Percentiles rank a stretch among this genome's conserved stretches.
These are phyloP conservation scores for Podarcis lilfordi DNA, from an alignment of 2,797 vertebrate genomes.

Conservation along the genomic window DNA sequence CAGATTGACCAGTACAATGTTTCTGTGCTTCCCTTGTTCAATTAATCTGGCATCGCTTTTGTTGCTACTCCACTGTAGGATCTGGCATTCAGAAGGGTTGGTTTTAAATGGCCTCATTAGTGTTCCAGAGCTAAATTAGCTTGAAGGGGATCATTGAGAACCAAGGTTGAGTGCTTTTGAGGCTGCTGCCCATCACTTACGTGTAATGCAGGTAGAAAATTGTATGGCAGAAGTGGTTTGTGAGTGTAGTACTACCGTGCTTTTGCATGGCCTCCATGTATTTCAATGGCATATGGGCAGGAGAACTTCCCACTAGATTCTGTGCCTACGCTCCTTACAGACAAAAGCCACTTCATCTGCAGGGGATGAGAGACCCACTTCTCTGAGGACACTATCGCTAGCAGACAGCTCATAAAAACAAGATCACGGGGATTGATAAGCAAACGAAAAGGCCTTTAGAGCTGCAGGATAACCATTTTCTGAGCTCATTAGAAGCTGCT, in stretches of 20 bases:
- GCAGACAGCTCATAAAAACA: neutral
- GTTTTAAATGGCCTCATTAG: neutral
- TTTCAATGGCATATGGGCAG: neutral
- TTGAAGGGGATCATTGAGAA: too few species aligned
- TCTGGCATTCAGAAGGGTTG: neutral
- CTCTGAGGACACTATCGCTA: neutral
- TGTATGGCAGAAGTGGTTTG: neutral
- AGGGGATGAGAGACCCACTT: too few species aligned
- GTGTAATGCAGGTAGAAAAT: neutral
- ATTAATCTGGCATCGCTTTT: neutral
- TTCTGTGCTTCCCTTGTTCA: neutral
- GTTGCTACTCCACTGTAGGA: neutral
- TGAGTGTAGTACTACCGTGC: neutral
- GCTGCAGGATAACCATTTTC: neutral
- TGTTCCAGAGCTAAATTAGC: neutral
- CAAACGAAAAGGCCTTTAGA: slow-evolving; percentile 9
- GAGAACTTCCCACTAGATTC: neutral
- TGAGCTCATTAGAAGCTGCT: slow-evolving; percentile 1
- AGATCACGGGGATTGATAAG: neutral
- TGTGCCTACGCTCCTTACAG: neutral
- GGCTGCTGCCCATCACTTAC: neutral
- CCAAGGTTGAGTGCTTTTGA: neutral
- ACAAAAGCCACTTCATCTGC: neutral
- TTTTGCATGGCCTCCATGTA: neutral
- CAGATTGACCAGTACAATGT: neutral